Base-by-base conservation (phyloP, 2,113 vertebrate genomes). In the Toxotes jaculatrix region DNA sequence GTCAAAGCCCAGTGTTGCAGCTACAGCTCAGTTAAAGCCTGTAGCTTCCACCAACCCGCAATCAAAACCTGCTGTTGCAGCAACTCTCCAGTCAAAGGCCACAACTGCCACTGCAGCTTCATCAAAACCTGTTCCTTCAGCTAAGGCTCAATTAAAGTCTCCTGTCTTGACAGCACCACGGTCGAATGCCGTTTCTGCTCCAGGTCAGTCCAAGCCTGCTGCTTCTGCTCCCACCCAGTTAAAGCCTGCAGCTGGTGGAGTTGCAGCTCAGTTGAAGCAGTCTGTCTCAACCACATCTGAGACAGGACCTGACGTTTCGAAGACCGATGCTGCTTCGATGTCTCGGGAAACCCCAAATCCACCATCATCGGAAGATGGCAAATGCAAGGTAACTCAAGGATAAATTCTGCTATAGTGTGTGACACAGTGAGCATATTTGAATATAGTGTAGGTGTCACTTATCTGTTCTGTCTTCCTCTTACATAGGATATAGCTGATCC, bases 371-470 rank as follows among this genome's bases (percentile, higher is more conserved):
- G 73, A 77, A 68, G 70, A 87, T 0, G 40, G 51, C 45, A 86
- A 81, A 76, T 77, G 72, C 86, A 88, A 94, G 92, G 95, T 96
- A 89, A 82, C 0, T 40, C 2, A 17, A 31, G 64, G 32, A 51
- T 65, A 21, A 45, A 42, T 60, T 0, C 5, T n/a, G 3, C 10
- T 1, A 0, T 5, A 4, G 19, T 55, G 4, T 56, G 14, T 71
- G 4, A 73, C 56, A 57, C 31, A 17, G 43, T 31, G 0, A 16
- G 23, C 7, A n/a, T 38, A 53, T 27, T 3, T 43, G 10, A 23
- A 4, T 19, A 12, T 36, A 16, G 17, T 72, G 23, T 7, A 59
- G 4, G 53, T 49, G 38, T n/a, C 45, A 12, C 4, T 77, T 36
- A 70, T 4, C 3, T 13, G 0, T 1, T 74, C 1, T 77, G 21